Percentiles rank a stretch among this genome's conserved stretches.
These are phyloP conservation scores for Andricus curvator DNA, from an alignment of 2,888 invertebrate genomes.

Conservation along the genomic window DNA sequence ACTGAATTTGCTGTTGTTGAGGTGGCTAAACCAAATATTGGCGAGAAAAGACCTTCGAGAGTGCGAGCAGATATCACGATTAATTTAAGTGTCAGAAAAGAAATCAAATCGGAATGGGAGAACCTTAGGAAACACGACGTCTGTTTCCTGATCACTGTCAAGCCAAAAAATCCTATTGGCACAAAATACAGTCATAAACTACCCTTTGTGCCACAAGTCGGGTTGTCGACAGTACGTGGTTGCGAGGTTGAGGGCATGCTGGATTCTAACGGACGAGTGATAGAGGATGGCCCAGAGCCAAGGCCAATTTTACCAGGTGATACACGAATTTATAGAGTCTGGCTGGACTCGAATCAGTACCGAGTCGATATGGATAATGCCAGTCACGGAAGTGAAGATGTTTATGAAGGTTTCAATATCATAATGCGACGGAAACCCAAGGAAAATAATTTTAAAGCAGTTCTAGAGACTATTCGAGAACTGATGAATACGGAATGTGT, in stretches of 20 bases:
- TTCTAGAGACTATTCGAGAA: constrained; percentile 98
- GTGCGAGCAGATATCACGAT: constrained; percentile 97
- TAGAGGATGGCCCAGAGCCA: constrained; percentile 97
- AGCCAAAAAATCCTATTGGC: constrained; percentile 91
- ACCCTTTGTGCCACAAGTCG: constrained; percentile 95
- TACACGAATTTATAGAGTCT: constrained; percentile 93
- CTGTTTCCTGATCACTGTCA: constrained; percentile 95
- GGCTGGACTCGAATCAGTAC: constrained; percentile 98
- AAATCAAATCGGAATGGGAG: constrained; percentile 98
- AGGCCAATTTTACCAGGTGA: constrained; percentile 93
- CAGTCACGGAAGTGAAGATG: constrained; percentile 90
- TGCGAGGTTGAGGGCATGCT: constrained; percentile 99
- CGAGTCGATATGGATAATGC: constrained; percentile 92
- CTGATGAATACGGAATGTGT: constrained; percentile 99
- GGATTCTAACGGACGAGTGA: constrained; percentile 95
- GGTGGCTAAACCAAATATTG: constrained; percentile 94
- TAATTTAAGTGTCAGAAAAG: constrained; percentile 92
- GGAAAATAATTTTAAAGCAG: constrained; percentile 99
- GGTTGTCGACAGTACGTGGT: constrained; percentile 94
- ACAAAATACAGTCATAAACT: constrained; percentile 90
- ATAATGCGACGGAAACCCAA: constrained; percentile 99
- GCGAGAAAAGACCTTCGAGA: constrained; percentile 96
- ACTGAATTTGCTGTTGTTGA: constrained; percentile 96
- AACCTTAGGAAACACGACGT: constrained; percentile 98
- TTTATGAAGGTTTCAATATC: constrained; percentile 96